Base-by-base conservation (phyloP, 2,113 vertebrate genomes). In the Brachyhypopomus occidentalis region DNA sequence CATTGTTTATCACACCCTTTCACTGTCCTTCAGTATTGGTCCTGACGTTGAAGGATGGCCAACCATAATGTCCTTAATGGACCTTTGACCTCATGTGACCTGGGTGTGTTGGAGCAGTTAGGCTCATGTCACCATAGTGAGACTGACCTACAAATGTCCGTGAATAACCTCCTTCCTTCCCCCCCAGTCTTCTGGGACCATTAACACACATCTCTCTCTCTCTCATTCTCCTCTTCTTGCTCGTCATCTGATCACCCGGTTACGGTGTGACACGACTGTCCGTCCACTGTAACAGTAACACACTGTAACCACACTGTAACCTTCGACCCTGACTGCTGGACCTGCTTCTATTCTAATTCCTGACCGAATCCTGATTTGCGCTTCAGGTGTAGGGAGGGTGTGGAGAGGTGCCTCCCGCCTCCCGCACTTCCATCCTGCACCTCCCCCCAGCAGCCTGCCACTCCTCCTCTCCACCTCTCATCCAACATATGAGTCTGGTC, bases 401-500 rank as follows among this genome's bases (percentile, higher is more conserved):
- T 45, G 41, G 5, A 45, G 41, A 45, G 41, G 41, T 45, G 41
- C 41, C 41, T 45, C 6, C 9, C 41, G 5, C 41, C 41, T 45
- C 41, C 9, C 1, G 45, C 45, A 5, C 45, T 76, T 63, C 27
- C 63, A n/a, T n/a, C n/a, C 9, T 12, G 45, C 45, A 5, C 45
- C 82, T 63, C 27, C 63, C 75, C 75, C 64, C 79, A 77, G 79
- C 59, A 77, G 75, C 83, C 77, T 56, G 41, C 34, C 25, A 69
- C 12, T 60, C 23, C 71, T 79, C 45, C 25, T 34, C 23, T 2
- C 45, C 12, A 11, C 45, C 45, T 34, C 69, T 55, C 52, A 72
- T 71, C 22, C 64, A 77, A 67, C 84, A 84, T 77, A 85, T 66
- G 72, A 78, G 45, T 82, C 87, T 72, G 88, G 89, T 92, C 89